Evolutionary conservation across 1,140 invertebrate species (phyloP), one percentile per base, ranked within the genome.

Genomic region (Tetragonula clypearis): DNA sequence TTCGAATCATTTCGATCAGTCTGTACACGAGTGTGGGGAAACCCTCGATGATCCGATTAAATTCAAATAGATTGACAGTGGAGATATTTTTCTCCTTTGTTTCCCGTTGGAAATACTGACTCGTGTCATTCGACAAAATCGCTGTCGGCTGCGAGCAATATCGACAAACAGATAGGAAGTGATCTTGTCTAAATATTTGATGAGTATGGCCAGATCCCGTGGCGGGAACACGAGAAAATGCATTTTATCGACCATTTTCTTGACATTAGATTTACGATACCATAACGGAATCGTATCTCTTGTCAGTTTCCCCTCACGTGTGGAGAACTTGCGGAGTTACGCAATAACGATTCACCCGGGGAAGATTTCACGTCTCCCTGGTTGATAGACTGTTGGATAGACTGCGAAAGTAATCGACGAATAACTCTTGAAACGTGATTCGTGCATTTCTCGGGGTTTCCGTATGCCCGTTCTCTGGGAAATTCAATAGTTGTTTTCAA

Each of bases 281-380:
- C 53, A 21, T 53, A 6, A 19, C 26, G n/a, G 65, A 76, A 78
- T 78, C 35, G 71, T 69, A 71, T 84, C 82, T 78, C 8, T 30
- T 0, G 55, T 23, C 53, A 71, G 74, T 19, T 84, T 78, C 6
- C 41, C 41, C 41, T 53, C 23, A 41, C 30, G 15, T 15, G 26
- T 19, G 30, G 26, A 26, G 60, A 82, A 82, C 23, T 1, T 30
- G 30, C n/a, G 41, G 12, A 62, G 35, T 12, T 30, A 53, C 23
- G 74, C 12, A 49, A 35, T 79, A 78, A 78, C 15, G 82, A 30
- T 60, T 35, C 82, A 49, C 55, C 15, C 35, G 75, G 75, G 82
- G n/a, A 49, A 21, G 19, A 78, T 78, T 60, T 55, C 55, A 79
- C 35, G 14, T 9, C 15, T 58, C 15, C 56, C 66, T 78, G 14